A percentile compares a stretch with the other conserved stretches of the same genome.
phyloP scores from a whole-genome alignment of 2,797 vertebrate species.

The Telmatherina bonti region DNA sequence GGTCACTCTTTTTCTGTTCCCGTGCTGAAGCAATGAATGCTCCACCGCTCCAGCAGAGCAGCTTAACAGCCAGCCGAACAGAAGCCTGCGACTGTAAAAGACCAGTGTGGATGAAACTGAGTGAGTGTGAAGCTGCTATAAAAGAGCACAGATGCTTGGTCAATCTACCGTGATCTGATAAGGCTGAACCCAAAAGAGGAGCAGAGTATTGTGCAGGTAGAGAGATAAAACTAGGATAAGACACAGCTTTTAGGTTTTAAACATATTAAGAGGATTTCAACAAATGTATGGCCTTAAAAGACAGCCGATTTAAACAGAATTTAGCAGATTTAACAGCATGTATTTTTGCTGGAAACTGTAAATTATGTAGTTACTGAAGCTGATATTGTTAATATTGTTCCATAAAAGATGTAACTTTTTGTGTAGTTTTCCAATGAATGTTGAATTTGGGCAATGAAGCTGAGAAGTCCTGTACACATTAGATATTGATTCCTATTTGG shows the following conservation, averaged over 20 bases:
- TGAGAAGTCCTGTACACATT: too few relatives aligned
- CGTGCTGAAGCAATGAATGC: slow-evolving; percentile 38
- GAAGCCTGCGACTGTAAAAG: slow-evolving; percentile 53
- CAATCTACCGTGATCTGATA: slow-evolving; percentile 19
- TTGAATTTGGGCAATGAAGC: too few relatives aligned
- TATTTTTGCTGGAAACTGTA: too few relatives aligned
- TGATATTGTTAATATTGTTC: too few relatives aligned
- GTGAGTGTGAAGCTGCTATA: slow-evolving; percentile 36
- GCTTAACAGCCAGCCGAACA: slow-evolving; percentile 38
- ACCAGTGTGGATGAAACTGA: slow-evolving; percentile 46
- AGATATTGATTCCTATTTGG: neutral
- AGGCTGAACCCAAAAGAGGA: slow-evolving; percentile 32
- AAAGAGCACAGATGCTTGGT: slow-evolving; percentile 35
- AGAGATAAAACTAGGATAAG: neutral
- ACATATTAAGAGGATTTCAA: neutral
- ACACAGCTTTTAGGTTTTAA: neutral
- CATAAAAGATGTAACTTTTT: too few relatives aligned
- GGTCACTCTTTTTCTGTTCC: slow-evolving; percentile 48
- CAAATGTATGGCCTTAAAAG: neutral
- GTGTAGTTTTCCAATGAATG: too few relatives aligned
- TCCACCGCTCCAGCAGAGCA: slow-evolving; percentile 41
- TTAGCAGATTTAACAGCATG: too few relatives aligned
- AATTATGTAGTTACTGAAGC: neutral
- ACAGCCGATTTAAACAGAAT: neutral
- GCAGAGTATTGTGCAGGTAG: slow-evolving; percentile 4